Evolutionary conservation across 2,113 vertebrate species (phyloP).

Genomic region (Calidris pugnax): DNA sequence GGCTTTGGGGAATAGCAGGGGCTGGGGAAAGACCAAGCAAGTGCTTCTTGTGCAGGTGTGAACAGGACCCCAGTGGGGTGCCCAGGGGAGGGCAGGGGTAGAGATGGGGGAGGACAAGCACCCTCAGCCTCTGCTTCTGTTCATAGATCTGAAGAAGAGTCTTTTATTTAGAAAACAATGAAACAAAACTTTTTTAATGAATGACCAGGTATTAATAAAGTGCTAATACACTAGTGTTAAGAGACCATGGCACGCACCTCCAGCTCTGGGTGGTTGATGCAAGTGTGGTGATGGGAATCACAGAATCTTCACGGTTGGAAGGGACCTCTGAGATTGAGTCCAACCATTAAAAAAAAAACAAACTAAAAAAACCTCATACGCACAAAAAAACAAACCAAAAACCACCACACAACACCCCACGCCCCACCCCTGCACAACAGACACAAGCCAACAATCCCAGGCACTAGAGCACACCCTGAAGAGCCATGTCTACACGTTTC

Average conservation of each 20-base stretch:
- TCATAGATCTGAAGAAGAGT: rapidly evolving
- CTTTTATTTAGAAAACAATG: neutral
- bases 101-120: neutral
- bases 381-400: too few relatives aligned
- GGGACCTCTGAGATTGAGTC: too few relatives aligned
- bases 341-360: too few relatives aligned
- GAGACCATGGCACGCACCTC: rapidly evolving
- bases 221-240: rapidly evolving
- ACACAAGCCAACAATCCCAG: too few relatives aligned
- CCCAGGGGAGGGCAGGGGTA: rapidly evolving
- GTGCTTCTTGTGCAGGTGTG: rapidly evolving
- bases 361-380: too few relatives aligned
- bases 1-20: neutral
- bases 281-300: too few relatives aligned
- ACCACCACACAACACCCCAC: too few relatives aligned
- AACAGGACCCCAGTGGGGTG: neutral
- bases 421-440: too few relatives aligned
- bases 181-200: too few relatives aligned
- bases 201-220: neutral
- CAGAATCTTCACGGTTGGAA: too few relatives aligned
- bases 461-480: too few relatives aligned
- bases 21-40: rapidly evolving
- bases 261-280: rapidly evolving
- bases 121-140: neutral
- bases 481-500: too few relatives aligned